A percentile compares a stretch with the other conserved stretches of the same genome.
Evolutionary conservation across 1,140 invertebrate genomes (phyloP).

Genomic region (Manduca sexta): DNA sequence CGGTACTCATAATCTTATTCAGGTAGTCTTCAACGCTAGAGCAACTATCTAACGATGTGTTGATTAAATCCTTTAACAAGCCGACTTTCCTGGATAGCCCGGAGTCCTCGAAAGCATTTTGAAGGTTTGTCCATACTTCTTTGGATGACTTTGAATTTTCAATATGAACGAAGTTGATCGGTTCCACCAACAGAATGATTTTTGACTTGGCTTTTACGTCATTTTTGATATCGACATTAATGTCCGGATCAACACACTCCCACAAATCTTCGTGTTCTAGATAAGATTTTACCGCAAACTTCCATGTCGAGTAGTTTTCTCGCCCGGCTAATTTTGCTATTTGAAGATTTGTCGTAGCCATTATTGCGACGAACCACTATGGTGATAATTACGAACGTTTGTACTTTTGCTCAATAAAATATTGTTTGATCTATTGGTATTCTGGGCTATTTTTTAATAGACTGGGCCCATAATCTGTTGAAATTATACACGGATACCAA

Average conservation of each 20-base stretch:
- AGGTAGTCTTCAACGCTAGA: too few relatives aligned
- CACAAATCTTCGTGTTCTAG: conserved; percentile 4
- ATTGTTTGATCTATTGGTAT: neutral
- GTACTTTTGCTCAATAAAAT: neutral
- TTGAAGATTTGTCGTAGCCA: conserved; percentile 2
- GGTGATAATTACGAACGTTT: too few relatives aligned
- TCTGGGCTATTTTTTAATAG: neutral
- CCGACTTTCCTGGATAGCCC: conserved; percentile 21
- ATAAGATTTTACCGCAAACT: conserved; percentile 4
- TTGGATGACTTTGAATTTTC: neutral
- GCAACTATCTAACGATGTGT: too few relatives aligned
- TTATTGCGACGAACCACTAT: neutral
- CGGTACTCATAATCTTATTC: too few relatives aligned
- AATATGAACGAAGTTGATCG: neutral
- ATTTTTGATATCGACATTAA: neutral
- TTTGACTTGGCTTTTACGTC: conserved; percentile 2
- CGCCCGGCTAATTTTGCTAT: conserved; percentile 7
- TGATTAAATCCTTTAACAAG: too few relatives aligned
- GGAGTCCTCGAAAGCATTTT: conserved; percentile 12
- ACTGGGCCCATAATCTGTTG: neutral
- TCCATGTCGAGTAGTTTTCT: conserved; percentile 3
- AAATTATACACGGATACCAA: too few relatives aligned
- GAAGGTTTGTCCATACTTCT: neutral
- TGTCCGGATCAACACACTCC: conserved; percentile 4
- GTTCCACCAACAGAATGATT: neutral